Percentiles rank a stretch among this genome's conserved stretches.
Evolutionary conservation across 1,140 invertebrate genomes (phyloP).

Genomic region (Carposina sasakii): DNA sequence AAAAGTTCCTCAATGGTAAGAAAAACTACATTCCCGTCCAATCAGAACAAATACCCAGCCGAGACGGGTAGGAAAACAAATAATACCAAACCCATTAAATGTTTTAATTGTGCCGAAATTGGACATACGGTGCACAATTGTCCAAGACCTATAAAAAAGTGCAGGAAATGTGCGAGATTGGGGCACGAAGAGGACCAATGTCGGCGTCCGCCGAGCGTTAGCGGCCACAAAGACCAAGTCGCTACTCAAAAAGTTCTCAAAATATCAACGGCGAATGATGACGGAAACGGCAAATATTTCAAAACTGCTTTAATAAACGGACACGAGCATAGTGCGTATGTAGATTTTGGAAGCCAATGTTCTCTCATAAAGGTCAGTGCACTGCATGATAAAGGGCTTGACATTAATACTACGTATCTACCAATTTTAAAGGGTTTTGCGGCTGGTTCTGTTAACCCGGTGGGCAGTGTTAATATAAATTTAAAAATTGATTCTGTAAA

Average conservation of each 20-base stretch:
- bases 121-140: conserved; percentile 5
- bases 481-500: conserved; percentile 5
- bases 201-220: not conserved
- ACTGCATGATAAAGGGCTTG: not conserved
- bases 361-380: conserved; percentile 4
- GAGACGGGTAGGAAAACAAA: not conserved
- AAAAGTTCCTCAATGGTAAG: not conserved
- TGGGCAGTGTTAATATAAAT: not conserved
- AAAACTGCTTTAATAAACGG: not conserved
- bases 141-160: not conserved
- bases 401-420: not conserved
- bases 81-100: not conserved
- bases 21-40: not conserved
- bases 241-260: not conserved
- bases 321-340: not conserved
- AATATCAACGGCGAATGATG: not conserved
- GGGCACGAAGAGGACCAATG: conserved; percentile 5
- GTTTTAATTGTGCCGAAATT: conserved; percentile 9
- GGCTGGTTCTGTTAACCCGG: not conserved
- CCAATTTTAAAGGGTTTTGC: conserved; percentile 13
- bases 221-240: not conserved
- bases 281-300: not conserved
- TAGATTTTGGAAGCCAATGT: conserved; percentile 11
- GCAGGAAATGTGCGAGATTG: conserved; percentile 2
- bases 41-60: not conserved